These are phyloP conservation scores for Pachyseris speciosa DNA, from an alignment of 64 coral and sea anemone species.

Conservation along the genomic window DNA sequence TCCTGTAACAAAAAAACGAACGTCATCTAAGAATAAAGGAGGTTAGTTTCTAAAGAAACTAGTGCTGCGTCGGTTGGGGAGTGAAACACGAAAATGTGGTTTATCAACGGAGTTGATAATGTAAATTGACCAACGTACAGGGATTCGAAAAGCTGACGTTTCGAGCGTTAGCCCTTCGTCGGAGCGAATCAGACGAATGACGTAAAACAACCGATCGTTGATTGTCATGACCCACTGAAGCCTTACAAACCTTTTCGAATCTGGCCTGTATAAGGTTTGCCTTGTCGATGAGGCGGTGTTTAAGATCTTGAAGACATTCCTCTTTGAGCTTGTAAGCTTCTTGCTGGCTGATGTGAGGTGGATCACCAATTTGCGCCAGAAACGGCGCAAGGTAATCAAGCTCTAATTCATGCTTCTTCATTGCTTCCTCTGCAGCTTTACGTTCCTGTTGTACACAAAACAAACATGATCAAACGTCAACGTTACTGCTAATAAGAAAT, in stretches of 20 bases:
- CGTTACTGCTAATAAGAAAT: background rate
- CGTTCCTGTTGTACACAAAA: slow-evolving; percentile 63
- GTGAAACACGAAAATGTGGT: too few relatives aligned
- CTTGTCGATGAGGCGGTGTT: slow-evolving; percentile 95
- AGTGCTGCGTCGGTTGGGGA: too few relatives aligned
- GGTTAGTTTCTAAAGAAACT: too few relatives aligned
- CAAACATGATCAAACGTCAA: background rate
- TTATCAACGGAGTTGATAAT: too few relatives aligned
- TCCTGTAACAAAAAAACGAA: slow-evolving; percentile 52
- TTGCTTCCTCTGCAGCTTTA: slow-evolving; percentile 88
- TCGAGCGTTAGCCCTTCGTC: too few relatives aligned
- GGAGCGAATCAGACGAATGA: too few relatives aligned
- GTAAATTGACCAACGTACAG: too few relatives aligned
- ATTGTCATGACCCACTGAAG: too few relatives aligned
- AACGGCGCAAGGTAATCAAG: slow-evolving; percentile 97
- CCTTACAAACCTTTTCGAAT: slow-evolving; percentile 95
- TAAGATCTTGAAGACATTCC: slow-evolving; percentile 96
- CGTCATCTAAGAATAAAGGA: background rate
- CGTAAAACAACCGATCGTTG: too few relatives aligned
- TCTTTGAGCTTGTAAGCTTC: slow-evolving; percentile 98
- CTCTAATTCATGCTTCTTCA: slow-evolving; percentile 98
- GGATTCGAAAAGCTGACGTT: too few relatives aligned
- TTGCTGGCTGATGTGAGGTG: slow-evolving; percentile 72
- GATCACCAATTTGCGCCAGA: slow-evolving; percentile 98
- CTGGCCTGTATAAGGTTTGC: slow-evolving; percentile 98